Conservation (phyloP, 2,797 vertebrate species). For the Menidia menidia region DNA sequence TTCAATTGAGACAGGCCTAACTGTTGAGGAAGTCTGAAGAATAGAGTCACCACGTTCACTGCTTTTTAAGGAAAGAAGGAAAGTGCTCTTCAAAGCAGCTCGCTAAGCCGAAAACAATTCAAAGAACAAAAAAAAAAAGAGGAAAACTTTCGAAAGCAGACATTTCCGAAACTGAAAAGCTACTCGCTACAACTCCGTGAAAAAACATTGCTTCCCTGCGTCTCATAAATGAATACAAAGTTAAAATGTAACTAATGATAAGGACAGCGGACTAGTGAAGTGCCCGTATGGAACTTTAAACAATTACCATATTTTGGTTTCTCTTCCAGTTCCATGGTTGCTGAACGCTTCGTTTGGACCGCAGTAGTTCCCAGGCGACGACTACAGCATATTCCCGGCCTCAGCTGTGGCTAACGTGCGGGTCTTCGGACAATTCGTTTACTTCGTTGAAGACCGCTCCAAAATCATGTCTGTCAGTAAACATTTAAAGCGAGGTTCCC, state of each 20-base stretch:
- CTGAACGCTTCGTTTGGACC: conserved; percentile 15
- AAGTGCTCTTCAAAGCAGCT: neutral
- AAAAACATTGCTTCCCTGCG: neutral
- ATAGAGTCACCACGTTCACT: neutral
- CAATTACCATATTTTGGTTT: conserved; percentile 78
- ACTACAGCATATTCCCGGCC: conserved; percentile 41
- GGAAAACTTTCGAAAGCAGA: neutral
- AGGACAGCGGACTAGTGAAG: conserved; percentile 20
- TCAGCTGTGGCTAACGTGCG: neutral
- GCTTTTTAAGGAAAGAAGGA: no score
- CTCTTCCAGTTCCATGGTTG: conserved; percentile 78
- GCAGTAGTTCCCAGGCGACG: conserved; percentile 12
- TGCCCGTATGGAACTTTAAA: conserved; percentile 22
- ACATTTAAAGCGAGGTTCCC: conserved; percentile 49
- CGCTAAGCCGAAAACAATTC: neutral
- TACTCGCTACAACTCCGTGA: neutral
- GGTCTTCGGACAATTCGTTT: conserved; percentile 8
- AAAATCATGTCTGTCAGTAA: conserved; percentile 55
- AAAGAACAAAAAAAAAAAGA: neutral
- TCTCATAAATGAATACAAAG: neutral
- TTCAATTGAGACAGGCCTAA: no score
- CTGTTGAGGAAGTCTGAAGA: neutral
- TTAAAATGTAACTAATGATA: neutral
- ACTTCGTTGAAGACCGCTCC: conserved; percentile 55
- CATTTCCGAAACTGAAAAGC: neutral